phyloP scores from a whole-genome alignment of 1,140 invertebrate species.

The Camponotus pennsylvanicus region DNA sequence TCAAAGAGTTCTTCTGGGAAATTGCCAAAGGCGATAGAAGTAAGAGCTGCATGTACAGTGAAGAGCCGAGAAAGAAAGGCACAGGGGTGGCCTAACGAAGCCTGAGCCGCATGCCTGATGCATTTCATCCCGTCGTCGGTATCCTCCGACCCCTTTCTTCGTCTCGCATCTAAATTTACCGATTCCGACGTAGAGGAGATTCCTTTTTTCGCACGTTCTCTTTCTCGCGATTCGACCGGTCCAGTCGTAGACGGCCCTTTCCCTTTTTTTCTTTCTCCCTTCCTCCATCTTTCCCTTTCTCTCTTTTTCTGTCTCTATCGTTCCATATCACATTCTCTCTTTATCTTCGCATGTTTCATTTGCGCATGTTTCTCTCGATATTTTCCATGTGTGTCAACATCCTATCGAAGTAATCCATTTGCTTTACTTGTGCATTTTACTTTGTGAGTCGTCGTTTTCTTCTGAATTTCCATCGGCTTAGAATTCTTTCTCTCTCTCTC shows the following conservation, averaged over 20 bases:
- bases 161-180: constrained; percentile 53
- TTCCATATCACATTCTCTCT: constrained; percentile 16
- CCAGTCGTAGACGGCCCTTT: constrained; percentile 8
- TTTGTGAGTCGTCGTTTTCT: constrained; percentile 17
- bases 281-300: neutral
- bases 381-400: constrained; percentile 44
- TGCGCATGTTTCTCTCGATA: constrained; percentile 29
- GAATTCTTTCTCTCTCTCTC: constrained; percentile 9
- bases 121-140: constrained; percentile 45
- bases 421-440: neutral
- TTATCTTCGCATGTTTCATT: constrained; percentile 26
- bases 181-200: constrained; percentile 17
- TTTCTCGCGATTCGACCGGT: constrained; percentile 27
- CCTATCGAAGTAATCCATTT: neutral
- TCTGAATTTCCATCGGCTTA: neutral
- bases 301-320: constrained; percentile 2
- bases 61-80: constrained; percentile 53
- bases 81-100: constrained; percentile 68
- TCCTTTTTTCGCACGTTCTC: constrained; percentile 37
- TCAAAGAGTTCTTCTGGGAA: constrained; percentile 62
- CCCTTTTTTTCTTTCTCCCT: neutral
- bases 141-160: constrained; percentile 7
- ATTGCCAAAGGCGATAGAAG: constrained; percentile 66
- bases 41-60: constrained; percentile 22
- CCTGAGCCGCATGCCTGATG: constrained; percentile 72